phyloP scores from a whole-genome alignment of 2,113 vertebrate genomes.

The Lophius piscatorius region DNA sequence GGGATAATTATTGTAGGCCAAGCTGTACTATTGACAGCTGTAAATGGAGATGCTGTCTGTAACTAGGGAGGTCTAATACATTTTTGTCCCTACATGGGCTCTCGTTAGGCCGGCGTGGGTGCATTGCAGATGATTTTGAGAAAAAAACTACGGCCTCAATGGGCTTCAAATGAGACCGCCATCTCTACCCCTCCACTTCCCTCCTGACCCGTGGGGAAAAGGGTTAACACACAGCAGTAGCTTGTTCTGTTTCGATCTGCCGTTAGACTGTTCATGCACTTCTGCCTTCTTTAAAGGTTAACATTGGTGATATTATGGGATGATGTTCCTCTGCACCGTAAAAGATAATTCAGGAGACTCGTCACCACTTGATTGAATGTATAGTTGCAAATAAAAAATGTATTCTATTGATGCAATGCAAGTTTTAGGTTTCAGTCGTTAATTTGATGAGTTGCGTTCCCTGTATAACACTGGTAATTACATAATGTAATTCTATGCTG shows the following conservation, averaged over 20 bases:
- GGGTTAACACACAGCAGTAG: slow-evolving; percentile 27
- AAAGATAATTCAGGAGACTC: no score
- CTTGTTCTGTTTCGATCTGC: slow-evolving; percentile 9
- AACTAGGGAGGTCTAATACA: slow-evolving; percentile 61
- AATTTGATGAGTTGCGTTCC: no score
- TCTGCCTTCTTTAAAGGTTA: not conserved
- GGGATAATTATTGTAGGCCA: slow-evolving; percentile 69
- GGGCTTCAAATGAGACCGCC: slow-evolving; percentile 17
- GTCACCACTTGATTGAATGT: no score
- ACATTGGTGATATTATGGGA: no score
- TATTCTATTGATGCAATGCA: no score
- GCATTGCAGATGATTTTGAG: slow-evolving; percentile 57
- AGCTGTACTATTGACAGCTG: slow-evolving; percentile 73
- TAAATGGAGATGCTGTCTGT: slow-evolving; percentile 68
- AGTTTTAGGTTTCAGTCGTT: no score
- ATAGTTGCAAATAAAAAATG: no score
- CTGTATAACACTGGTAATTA: no score
- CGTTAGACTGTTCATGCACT: not conserved
- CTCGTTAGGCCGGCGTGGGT: slow-evolving; percentile 60
- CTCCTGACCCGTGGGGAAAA: slow-evolving; percentile 22
- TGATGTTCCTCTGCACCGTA: no score
- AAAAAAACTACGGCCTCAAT: slow-evolving; percentile 40
- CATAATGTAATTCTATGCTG: no score
- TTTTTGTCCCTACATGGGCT: slow-evolving; percentile 60
- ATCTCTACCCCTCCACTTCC: no score